Evolutionary conservation across 1,140 invertebrate species (phyloP).

Genomic region (Meloidogyne hapla): DNA sequence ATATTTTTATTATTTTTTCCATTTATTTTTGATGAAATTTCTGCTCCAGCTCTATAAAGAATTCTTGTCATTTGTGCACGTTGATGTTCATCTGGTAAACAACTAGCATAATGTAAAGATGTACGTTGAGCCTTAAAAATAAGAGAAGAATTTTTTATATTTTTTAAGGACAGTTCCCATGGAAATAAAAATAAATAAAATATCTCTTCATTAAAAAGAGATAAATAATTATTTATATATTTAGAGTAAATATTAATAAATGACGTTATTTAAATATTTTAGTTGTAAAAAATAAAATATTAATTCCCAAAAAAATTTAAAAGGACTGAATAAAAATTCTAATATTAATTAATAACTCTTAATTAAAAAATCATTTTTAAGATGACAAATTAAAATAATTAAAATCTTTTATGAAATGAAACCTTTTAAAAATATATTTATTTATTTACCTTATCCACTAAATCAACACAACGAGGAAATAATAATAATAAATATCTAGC

Average conservation of each 20-base stretch:
- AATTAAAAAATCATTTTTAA: no score
- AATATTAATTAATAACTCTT: no score
- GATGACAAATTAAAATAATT: no score
- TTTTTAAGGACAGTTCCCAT: slow-evolving; percentile 19
- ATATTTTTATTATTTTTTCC: background rate
- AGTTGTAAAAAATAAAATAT: no score
- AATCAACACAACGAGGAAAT: slow-evolving; percentile 51
- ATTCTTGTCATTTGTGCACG: slow-evolving; percentile 29
- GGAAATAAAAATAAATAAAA: slow-evolving; percentile 4
- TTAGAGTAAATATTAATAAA: background rate
- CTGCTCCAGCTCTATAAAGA: slow-evolving; percentile 28
- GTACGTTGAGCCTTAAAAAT: slow-evolving; percentile 29
- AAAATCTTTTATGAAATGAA: no score
- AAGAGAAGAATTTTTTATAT: slow-evolving; percentile 9
- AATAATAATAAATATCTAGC: slow-evolving; percentile 47
- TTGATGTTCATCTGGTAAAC: slow-evolving; percentile 17
- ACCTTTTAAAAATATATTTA: no score
- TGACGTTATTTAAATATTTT: slow-evolving; percentile 1
- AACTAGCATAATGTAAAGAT: slow-evolving; percentile 31
- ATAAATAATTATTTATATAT: background rate
- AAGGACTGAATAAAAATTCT: no score
- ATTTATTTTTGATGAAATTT: slow-evolving; percentile 10
- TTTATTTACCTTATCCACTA: slow-evolving; percentile 33
- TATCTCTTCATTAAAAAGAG: background rate
- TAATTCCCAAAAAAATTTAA: background rate